Evolutionary conservation across 2,888 invertebrate species (phyloP).

Genomic region (Limnephilus marmoratus): DNA sequence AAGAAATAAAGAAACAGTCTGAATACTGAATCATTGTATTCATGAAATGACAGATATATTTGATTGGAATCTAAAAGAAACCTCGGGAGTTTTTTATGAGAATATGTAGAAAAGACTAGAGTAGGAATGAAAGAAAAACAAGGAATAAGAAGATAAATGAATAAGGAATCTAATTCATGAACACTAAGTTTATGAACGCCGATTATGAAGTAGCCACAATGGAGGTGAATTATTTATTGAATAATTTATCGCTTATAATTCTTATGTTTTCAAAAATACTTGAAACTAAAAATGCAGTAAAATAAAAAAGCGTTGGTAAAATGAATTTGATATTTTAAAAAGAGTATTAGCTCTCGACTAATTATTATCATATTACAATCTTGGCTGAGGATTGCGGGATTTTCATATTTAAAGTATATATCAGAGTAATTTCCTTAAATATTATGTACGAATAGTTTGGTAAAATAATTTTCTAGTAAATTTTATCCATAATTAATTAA

Average conservation of each 20-base stretch:
- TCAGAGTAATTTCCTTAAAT: not conserved
- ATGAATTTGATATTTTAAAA: not conserved
- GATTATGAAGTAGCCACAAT: not conserved
- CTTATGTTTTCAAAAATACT: not conserved
- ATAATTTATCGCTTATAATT: constrained; percentile 1
- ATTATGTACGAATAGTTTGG: constrained; percentile 11
- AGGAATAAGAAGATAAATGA: not conserved
- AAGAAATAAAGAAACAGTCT: not conserved
- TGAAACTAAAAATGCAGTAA: not conserved
- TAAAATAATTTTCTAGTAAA: constrained; percentile 14
- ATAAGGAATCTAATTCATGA: not conserved
- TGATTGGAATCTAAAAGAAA: not conserved
- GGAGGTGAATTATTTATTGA: not conserved
- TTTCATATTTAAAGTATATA: not conserved
- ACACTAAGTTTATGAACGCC: too few species aligned
- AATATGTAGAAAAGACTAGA: not conserved
- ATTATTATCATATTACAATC: not conserved
- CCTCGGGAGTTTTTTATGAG: not conserved
- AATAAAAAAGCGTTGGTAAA: not conserved
- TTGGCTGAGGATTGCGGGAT: not conserved
- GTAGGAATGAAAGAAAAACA: not conserved
- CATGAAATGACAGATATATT: not conserved
- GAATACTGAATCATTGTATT: not conserved
- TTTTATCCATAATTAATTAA: constrained; percentile 26
- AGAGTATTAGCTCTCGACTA: not conserved